Evolutionary conservation across 1,140 invertebrate genomes (phyloP), one percentile per base, ranked within the genome.

Genomic region (Pachypsylla venusta): DNA sequence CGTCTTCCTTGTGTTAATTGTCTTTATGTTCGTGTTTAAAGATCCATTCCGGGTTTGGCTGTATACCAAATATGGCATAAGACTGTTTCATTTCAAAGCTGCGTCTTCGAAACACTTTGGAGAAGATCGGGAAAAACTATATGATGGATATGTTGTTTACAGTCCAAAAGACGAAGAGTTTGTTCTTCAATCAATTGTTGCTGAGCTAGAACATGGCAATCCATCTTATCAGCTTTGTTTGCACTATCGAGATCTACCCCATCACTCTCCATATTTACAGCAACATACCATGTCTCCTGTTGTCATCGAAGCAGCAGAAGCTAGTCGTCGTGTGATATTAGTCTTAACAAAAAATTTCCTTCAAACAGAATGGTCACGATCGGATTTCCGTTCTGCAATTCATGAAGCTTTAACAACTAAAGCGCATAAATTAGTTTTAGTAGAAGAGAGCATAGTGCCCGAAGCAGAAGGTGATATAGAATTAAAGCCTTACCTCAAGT

Each of bases 81-180:
- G 88, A 20, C 77, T 92, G 26, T 87, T 84, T 62, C 66, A 69
- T 72, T 80, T 72, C 67, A 66, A 69, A 64, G 73, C 65, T 66
- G 20, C 25, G 19, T 28, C 25, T 20, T 73, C 61, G 60, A 75
- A 75, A 63, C 73, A 74, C 60, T 68, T 70, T 54, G 81, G 78
- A 66, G 83, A 85, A 67, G 85, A 89, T 62, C 79, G 81, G 54
- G 86, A 90, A 67, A 91, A 91, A 65, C 73, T 90, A 12, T 95
- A 91, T 71, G 93, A 96, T 69, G 90, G 87, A 30, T 94, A 93
- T 70, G 83, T 96, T 2, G 84, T 89, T 61, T 94, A 96, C 73
- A 91, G 88, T 61, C 85, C 88, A 19, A 89, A 92, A 71, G 92
- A 96, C 72, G 87, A 93, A 66, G 83, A 90, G 67, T 90, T 92